phyloP scores from a whole-genome alignment of 2,113 vertebrate genomes.

The Cinclus cinclus region DNA sequence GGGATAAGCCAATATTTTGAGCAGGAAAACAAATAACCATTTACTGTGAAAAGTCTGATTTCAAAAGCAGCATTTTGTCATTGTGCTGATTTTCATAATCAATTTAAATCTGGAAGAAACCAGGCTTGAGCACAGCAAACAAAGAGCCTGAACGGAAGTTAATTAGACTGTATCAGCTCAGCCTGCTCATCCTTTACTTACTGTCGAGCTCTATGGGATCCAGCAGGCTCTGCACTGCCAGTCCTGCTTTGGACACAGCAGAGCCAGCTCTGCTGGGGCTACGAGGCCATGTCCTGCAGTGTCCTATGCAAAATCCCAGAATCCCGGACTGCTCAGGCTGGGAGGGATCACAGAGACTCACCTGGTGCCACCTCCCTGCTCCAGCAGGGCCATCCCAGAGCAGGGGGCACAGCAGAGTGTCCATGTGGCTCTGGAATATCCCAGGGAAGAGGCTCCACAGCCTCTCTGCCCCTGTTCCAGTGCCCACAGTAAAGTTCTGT shows the following conservation, averaged over 20 bases:
- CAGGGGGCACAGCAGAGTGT: no score
- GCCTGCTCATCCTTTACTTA: not conserved
- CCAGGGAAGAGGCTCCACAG: not conserved
- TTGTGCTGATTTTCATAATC: conserved; percentile 20
- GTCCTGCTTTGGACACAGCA: not conserved
- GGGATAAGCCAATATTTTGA: not conserved
- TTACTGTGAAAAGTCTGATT: conserved; percentile 35
- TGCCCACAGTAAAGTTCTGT: not conserved
- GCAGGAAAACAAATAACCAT: conserved; percentile 31
- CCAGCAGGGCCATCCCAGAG: no score
- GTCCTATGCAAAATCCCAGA: not conserved
- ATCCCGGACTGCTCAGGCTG: not conserved
- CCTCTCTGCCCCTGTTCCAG: not conserved
- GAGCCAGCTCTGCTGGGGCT: not conserved
- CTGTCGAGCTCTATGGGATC: not conserved
- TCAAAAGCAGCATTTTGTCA: conserved; percentile 30
- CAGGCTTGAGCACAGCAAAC: not conserved
- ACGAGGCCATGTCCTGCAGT: not conserved
- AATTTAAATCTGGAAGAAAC: conserved; percentile 37
- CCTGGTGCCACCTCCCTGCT: not conserved
- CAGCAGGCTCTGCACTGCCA: not conserved
- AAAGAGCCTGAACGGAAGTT: not conserved
- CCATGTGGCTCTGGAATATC: not conserved
- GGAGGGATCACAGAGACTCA: not conserved
- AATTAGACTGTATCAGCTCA: conserved; percentile 4